These are phyloP conservation scores for Lordiphosa fenestrarum DNA, from an alignment of 2,888 invertebrate species.

Conservation along the genomic window DNA sequence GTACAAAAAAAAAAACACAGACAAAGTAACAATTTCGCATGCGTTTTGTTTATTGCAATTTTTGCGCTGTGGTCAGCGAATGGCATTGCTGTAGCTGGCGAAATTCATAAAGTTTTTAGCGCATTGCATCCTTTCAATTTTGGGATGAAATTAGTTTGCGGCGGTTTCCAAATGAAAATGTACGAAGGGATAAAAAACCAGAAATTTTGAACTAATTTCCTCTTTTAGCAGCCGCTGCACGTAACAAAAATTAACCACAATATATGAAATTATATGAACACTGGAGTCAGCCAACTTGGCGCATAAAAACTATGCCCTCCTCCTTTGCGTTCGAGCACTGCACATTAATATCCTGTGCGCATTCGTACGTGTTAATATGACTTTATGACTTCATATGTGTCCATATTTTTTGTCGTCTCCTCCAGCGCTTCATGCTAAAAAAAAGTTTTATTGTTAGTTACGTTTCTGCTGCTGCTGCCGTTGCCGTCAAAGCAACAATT, in stretches of 20 bases:
- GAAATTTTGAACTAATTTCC: conserved; percentile 50
- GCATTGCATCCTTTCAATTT: conserved; percentile 30
- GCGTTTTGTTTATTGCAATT: conserved; percentile 61
- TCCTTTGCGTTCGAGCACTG: conserved; percentile 30
- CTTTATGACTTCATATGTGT: conserved; percentile 79
- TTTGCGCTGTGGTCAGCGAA: conserved; percentile 40
- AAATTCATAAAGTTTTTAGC: conserved; percentile 65
- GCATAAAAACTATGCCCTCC: conserved; percentile 30
- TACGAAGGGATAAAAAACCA: conserved; percentile 30
- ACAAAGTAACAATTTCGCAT: conserved; percentile 45
- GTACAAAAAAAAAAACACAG: conserved; percentile 18
- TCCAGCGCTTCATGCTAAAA: conserved; percentile 63
- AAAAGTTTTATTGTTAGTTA: conserved; percentile 72
- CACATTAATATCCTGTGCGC: conserved; percentile 78
- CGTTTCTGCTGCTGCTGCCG: conserved; percentile 37
- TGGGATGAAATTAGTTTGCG: conserved; percentile 37
- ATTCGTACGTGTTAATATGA: conserved; percentile 80
- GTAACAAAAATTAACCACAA: conserved; percentile 63
- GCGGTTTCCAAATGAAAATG: conserved; percentile 22
- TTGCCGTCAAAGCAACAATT: conserved; percentile 70
- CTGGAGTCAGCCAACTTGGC: conserved; percentile 45
- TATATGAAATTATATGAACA: conserved; percentile 70
- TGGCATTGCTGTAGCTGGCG: conserved; percentile 31
- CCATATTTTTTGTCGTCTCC: conserved; percentile 64
- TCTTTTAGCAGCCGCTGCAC: conserved; percentile 18